Evolutionary conservation across 2,113 vertebrate genomes (phyloP).

Genomic region (Smithornis capensis): DNA sequence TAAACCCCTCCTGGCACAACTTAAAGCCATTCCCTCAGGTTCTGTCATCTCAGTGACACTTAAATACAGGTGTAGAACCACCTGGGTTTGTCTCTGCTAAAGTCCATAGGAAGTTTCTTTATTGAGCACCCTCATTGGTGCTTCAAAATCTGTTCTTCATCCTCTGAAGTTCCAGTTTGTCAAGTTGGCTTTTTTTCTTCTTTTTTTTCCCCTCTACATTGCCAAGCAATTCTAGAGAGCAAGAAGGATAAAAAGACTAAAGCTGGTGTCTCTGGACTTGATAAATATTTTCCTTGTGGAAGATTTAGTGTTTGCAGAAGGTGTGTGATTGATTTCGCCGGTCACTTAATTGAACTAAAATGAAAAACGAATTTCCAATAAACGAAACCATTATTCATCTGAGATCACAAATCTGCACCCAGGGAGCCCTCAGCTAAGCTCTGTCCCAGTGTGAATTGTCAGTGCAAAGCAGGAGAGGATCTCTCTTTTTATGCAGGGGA

Average conservation of each 20-base stretch:
- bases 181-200: background rate
- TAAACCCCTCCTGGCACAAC: fast-evolving
- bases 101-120: background rate
- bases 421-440: conserved; percentile 49
- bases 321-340: conserved; percentile 73
- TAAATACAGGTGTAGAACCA: background rate
- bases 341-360: conserved; percentile 79
- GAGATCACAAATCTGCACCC: conserved; percentile 28
- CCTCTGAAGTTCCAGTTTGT: background rate
- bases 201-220: fast-evolving
- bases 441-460: background rate
- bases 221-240: background rate
- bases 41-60: background rate
- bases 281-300: conserved; percentile 74
- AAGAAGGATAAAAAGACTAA: background rate
- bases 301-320: conserved; percentile 74
- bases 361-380: conserved; percentile 77
- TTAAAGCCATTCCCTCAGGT: background rate
- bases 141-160: background rate
- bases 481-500: background rate
- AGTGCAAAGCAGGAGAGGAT: background rate
- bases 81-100: background rate
- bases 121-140: background rate
- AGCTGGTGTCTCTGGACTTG: conserved; percentile 63
- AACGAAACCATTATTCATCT: conserved; percentile 70